phyloP scores from a whole-genome alignment of 2,113 vertebrate genomes.

The Dascyllus trimaculatus region DNA sequence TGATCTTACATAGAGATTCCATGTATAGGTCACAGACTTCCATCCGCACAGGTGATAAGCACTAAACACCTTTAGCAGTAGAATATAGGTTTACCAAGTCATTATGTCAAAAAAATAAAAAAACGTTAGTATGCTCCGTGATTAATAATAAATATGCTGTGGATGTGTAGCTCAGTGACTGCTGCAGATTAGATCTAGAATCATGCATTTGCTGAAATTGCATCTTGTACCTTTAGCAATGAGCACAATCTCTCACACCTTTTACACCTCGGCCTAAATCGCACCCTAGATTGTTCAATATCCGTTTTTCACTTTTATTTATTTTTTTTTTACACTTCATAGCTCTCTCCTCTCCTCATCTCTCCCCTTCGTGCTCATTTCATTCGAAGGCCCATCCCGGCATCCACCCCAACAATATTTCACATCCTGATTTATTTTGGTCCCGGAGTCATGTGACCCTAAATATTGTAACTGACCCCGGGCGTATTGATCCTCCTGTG shows the following conservation, averaged over 20 bases:
- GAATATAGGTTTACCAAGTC: too few relatives aligned
- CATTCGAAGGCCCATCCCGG: constrained; percentile 52
- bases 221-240: constrained; percentile 26
- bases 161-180: constrained; percentile 7
- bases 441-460: constrained; percentile 85
- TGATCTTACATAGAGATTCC: background rate
- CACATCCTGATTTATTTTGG: constrained; percentile 86
- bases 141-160: constrained; percentile 25
- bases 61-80: background rate
- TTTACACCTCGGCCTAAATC: constrained; percentile 1
- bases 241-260: constrained; percentile 6
- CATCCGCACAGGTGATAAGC: background rate
- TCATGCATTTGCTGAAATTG: constrained; percentile 25
- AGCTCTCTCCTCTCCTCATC: constrained; percentile 18
- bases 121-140: background rate
- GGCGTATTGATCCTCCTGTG: constrained; percentile 85
- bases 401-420: constrained; percentile 75
- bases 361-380: constrained; percentile 30
- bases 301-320: constrained; percentile 3
- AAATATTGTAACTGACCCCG: constrained; percentile 88
- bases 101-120: background rate
- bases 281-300: background rate
- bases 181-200: constrained; percentile 23
- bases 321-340: background rate
- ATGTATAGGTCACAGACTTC: background rate